Evolutionary conservation across 2,113 vertebrate species (phyloP).

Genomic region (Orthochromis malagaraziensis): DNA sequence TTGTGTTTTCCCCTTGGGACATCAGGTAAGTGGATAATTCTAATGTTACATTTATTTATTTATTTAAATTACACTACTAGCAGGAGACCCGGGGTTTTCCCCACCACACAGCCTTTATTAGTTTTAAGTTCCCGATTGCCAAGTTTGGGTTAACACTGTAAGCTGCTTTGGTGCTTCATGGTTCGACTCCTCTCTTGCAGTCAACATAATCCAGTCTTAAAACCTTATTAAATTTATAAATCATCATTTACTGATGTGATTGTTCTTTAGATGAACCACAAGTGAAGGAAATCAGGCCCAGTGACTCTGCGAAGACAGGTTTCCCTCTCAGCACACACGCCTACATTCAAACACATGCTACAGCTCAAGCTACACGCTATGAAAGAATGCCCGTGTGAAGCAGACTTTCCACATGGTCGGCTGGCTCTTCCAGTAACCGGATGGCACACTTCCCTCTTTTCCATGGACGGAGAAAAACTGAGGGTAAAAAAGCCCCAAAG

Average conservation of each 20-base stretch:
- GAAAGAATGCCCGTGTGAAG: constrained; percentile 22
- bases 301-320: neutral
- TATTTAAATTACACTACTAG: neutral
- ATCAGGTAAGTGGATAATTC: neutral
- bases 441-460: constrained; percentile 32
- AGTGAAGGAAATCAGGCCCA: neutral
- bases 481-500: neutral
- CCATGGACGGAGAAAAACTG: neutral
- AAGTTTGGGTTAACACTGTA: neutral
- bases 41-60: neutral
- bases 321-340: neutral
- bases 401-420: constrained; percentile 42
- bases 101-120: neutral
- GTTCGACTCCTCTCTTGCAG: neutral
- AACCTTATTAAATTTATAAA: neutral
- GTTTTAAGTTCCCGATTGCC: neutral
- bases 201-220: neutral
- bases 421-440: constrained; percentile 41
- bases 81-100: neutral
- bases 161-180: neutral
- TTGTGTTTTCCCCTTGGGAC: neutral
- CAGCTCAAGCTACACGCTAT: neutral
- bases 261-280: neutral
- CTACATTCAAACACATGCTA: neutral
- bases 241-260: neutral